A percentile compares a stretch with the other conserved stretches of the same genome.
Conservation (phyloP, 30 jellyfish, hydroid and myxozoan genomes). For the Euphysa ruthae region DNA sequence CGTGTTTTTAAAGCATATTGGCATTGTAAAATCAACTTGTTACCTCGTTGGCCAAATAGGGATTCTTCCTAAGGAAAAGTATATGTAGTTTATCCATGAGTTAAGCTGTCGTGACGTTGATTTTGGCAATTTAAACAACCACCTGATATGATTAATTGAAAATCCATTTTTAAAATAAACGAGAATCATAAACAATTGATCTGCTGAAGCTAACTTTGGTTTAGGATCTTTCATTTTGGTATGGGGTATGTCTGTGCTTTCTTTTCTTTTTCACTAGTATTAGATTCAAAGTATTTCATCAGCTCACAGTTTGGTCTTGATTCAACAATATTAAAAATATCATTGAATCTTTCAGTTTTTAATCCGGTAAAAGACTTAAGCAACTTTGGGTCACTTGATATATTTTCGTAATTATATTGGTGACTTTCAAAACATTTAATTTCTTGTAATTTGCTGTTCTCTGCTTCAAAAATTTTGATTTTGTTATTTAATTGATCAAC, state of each 20-base stretch:
- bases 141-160: slow-evolving; percentile 7
- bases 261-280: not conserved
- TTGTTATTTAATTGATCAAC: too few species aligned
- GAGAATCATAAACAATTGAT: slow-evolving; percentile 34
- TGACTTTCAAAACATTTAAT: too few species aligned
- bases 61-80: slow-evolving; percentile 35
- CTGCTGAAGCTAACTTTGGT: slow-evolving; percentile 22
- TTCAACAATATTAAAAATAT: slow-evolving; percentile 7
- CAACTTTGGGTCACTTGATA: slow-evolving; percentile 7
- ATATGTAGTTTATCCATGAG: slow-evolving; percentile 31
- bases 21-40: slow-evolving; percentile 27
- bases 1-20: slow-evolving; percentile 21
- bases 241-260: not conserved
- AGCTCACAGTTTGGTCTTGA: slow-evolving; percentile 28
- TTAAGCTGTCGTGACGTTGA: slow-evolving; percentile 40
- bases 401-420: slow-evolving; percentile 16
- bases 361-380: slow-evolving; percentile 31
- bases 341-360: slow-evolving; percentile 21
- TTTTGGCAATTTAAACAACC: slow-evolving; percentile 37
- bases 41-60: slow-evolving; percentile 57
- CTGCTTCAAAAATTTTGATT: too few species aligned
- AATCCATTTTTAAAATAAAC: slow-evolving; percentile 32
- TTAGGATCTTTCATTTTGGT: slow-evolving; percentile 28
- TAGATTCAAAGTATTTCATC: slow-evolving; percentile 11
- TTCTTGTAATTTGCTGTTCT: too few species aligned